These are phyloP conservation scores for Brachirus orientalis DNA, from an alignment of 2,113 vertebrate genomes.

Conservation along the genomic window DNA sequence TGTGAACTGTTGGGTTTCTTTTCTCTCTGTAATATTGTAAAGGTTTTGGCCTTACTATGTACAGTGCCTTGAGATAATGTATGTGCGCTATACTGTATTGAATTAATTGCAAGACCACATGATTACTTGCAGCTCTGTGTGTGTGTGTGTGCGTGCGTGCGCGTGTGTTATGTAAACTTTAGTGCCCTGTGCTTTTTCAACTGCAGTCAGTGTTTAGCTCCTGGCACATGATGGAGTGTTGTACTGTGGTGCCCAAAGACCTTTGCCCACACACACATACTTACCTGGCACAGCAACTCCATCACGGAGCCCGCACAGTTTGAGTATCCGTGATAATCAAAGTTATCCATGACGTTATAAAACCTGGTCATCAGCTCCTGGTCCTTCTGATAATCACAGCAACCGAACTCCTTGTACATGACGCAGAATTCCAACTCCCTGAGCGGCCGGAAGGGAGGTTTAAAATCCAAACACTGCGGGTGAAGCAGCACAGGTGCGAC, in stretches of 20 bases:
- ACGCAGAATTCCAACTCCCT: slow-evolving; percentile 87
- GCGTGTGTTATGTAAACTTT: too few relatives aligned
- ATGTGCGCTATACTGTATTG: too few relatives aligned
- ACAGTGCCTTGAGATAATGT: too few relatives aligned
- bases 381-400: slow-evolving; percentile 87
- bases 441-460: slow-evolving; percentile 90
- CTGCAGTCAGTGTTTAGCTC: not conserved
- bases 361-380: slow-evolving; percentile 84
- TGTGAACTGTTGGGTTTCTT: too few relatives aligned
- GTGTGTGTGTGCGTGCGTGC: too few relatives aligned
- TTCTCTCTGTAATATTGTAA: too few relatives aligned
- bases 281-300: slow-evolving; percentile 94
- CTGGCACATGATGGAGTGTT: slow-evolving; percentile 6
- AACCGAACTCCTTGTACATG: slow-evolving; percentile 91
- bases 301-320: slow-evolving; percentile 87
- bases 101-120: too few relatives aligned
- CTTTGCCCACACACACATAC: slow-evolving; percentile 51
- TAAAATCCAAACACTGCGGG: slow-evolving; percentile 96
- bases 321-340: slow-evolving; percentile 79
- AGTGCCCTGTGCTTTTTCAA: too few relatives aligned
- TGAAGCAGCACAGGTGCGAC: slow-evolving; percentile 75
- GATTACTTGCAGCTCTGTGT: too few relatives aligned
- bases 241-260: slow-evolving; percentile 24
- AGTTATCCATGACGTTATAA: slow-evolving; percentile 81
- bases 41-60: too few relatives aligned